phyloP scores from a whole-genome alignment of 1,140 invertebrate species.

The Panagrolaimus sp. region DNA sequence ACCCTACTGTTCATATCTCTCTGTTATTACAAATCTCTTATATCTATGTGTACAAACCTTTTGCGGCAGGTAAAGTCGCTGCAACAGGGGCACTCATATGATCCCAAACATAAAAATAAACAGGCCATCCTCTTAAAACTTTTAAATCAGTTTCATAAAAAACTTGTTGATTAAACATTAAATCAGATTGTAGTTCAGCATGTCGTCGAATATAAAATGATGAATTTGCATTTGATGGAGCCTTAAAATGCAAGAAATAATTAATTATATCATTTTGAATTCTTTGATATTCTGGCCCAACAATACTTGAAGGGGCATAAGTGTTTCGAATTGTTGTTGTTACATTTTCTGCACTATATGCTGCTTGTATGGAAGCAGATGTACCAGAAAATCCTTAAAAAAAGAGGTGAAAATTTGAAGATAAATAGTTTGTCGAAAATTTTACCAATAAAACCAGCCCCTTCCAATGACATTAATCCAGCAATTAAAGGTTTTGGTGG shows the following conservation, averaged over 20 bases:
- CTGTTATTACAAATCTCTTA: no score
- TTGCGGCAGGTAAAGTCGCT: background rate
- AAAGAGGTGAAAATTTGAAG: no score
- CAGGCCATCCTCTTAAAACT: background rate
- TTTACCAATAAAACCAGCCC: background rate
- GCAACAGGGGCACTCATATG: background rate
- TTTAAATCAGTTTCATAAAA: background rate
- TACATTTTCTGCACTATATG: background rate
- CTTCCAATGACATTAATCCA: background rate
- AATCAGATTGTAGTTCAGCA: background rate
- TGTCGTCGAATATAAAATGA: background rate
- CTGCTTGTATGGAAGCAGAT: background rate
- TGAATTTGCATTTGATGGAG: background rate
- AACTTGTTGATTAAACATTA: background rate
- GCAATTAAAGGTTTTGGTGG: background rate
- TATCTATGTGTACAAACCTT: no score
- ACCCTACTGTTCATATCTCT: no score
- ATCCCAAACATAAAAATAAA: slow-evolving; percentile 5
- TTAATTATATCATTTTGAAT: background rate
- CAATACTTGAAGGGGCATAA: background rate
- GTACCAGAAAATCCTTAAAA: background rate
- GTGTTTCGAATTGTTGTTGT: background rate
- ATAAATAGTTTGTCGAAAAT: background rate
- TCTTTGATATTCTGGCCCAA: background rate
- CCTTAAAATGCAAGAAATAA: background rate